phyloP scores from a whole-genome alignment of 2,888 invertebrate genomes.

The Drosophila mimetica region DNA sequence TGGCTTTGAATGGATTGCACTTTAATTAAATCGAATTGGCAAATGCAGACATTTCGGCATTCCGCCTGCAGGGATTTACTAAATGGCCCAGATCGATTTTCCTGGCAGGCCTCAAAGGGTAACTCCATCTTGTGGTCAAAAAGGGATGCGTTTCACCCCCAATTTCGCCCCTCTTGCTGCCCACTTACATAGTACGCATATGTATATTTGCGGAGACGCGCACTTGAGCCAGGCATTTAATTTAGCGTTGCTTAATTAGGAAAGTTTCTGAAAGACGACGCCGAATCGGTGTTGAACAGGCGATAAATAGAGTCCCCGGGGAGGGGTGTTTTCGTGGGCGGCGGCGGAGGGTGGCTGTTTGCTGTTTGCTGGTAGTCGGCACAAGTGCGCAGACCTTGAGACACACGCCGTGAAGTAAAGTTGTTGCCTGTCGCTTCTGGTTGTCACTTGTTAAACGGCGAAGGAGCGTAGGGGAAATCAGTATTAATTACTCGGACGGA shows the following conservation, averaged over 20 bases:
- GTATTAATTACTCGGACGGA: slow-evolving; percentile 68
- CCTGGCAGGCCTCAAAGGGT: not conserved
- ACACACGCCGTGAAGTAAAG: slow-evolving; percentile 18
- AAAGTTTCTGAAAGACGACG: slow-evolving; percentile 52
- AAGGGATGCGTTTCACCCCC: not conserved
- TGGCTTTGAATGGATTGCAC: slow-evolving; percentile 18
- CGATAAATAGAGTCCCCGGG: slow-evolving; percentile 20
- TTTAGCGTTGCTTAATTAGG: slow-evolving; percentile 58
- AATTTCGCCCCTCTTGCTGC: too few relatives aligned
- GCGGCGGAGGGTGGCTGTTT: too few relatives aligned
- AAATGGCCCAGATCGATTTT: not conserved
- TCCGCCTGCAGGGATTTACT: slow-evolving; percentile 6
- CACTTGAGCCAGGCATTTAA: slow-evolving; percentile 38
- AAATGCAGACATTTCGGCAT: slow-evolving; percentile 11
- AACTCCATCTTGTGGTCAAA: not conserved
- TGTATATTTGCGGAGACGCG: not conserved
- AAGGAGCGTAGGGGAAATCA: slow-evolving; percentile 59
- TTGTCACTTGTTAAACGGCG: slow-evolving; percentile 38
- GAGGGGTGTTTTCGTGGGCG: not conserved
- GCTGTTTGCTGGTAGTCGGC: too few relatives aligned
- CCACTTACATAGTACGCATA: too few relatives aligned
- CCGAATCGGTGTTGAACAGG: slow-evolving; percentile 33
- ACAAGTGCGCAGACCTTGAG: slow-evolving; percentile 29
- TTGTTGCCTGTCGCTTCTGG: slow-evolving; percentile 34
- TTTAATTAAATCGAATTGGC: slow-evolving; percentile 40